Evolutionary conservation across 2,113 vertebrate species (phyloP).

Genomic region (Prietella phreatophila): DNA sequence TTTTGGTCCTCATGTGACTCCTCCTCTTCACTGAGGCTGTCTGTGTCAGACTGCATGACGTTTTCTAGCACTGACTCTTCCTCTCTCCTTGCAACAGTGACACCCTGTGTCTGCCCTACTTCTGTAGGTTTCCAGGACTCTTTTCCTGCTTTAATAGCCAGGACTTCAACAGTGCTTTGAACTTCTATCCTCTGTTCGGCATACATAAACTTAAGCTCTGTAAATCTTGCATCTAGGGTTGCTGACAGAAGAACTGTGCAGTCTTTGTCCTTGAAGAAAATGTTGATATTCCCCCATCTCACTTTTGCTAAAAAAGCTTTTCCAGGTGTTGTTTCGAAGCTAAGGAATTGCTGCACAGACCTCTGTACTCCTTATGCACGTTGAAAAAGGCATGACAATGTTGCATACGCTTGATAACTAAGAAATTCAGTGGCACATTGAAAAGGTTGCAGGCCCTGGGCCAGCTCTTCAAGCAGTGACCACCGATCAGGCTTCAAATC

Average conservation of each 20-base stretch:
- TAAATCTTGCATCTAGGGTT: constrained; percentile 4
- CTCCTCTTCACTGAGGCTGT: constrained; percentile 32
- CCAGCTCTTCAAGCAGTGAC: constrained; percentile 20
- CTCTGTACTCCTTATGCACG: constrained; percentile 11
- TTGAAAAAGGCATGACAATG: constrained; percentile 14
- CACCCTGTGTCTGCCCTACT: no score
- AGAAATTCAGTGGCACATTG: constrained; percentile 12
- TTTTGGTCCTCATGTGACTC: constrained; percentile 5
- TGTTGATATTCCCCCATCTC: constrained; percentile 14
- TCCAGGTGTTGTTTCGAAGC: constrained; percentile 5
- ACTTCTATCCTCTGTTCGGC: constrained; percentile 21
- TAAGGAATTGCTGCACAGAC: no score
- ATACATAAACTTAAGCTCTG: constrained; percentile 43
- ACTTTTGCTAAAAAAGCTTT: constrained; percentile 23
- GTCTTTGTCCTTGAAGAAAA: neutral
- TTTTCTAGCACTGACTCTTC: constrained; percentile 23
- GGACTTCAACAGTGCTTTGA: constrained; percentile 32
- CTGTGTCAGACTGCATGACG: constrained; percentile 38
- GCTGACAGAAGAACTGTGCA: constrained; percentile 4
- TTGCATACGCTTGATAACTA: constrained; percentile 36
- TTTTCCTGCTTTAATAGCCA: constrained; percentile 37
- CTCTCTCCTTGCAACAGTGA: neutral
- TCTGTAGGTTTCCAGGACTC: constrained; percentile 7
- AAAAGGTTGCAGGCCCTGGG: constrained; percentile 19
- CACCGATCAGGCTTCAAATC: constrained; percentile 39